Evolutionary conservation across 2,797 vertebrate species (phyloP), one percentile per base, ranked within the genome.

Genomic region (Myripristis jacobus): DNA sequence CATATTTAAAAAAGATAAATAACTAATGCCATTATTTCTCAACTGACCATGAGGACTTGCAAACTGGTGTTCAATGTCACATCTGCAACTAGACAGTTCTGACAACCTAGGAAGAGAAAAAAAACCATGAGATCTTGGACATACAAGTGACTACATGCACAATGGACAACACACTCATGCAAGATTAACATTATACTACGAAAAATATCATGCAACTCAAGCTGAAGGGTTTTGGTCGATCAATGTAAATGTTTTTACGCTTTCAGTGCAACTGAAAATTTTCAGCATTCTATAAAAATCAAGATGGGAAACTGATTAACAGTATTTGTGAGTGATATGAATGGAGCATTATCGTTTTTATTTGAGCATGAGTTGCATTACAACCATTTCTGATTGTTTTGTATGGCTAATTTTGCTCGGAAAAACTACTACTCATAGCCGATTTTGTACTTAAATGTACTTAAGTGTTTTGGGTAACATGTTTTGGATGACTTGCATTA

Each of bases 331-430:
- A 80, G 82, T 91, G 85, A 88, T 87, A 90, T 90, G 70, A 87
- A 80, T 87, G 76, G 82, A 84, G 57, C 84, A 90, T 85, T 87
- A 46, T 85, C n/a, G n/a, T 71, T 87, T 91, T 86, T 89, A 82
- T 92, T 92, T 86, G 86, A 93, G 89, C 90, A 92, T 89, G 88
- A 93, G 89, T 93, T 93, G 92, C 91, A 93, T 91, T 86, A 90
- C 88, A 93, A 86, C 86, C 85, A 92, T 87, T 85, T 87, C 79
- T 84, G 83, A 80, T 88, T 80, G 79, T 89, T 93, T 92, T 85
- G 72, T 83, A 85, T 70, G 79, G 66, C 84, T 91, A 88, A 83
- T 92, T 92, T 91, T 89, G 88, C 88, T 92, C 84, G 81, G 79
- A 80, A 88, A 59, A 82, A 87, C 85, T 90, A 87, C 85, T 90